These are phyloP conservation scores for Myotis planiceps DNA, from an alignment of 2,797 vertebrate genomes.

Conservation along the genomic window DNA sequence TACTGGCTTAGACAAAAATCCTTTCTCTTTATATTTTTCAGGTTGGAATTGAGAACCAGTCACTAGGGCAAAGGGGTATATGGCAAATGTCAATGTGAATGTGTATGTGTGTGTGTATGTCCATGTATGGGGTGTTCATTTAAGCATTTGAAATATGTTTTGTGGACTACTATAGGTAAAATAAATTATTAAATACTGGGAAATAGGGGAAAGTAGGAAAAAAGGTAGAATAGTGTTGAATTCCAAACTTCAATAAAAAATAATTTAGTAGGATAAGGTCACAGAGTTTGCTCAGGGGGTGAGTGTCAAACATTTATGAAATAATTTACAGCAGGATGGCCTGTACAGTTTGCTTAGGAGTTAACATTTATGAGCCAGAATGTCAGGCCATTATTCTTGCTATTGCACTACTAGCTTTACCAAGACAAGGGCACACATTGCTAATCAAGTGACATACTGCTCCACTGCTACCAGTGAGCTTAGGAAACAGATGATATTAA, in stretches of 20 bases:
- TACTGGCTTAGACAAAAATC: neutral
- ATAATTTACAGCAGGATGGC: neutral
- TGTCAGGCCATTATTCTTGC: neutral
- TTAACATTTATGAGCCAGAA: constrained; percentile 10
- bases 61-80: neutral
- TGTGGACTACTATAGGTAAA: neutral
- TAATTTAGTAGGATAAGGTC: neutral
- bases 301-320: neutral
- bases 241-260: neutral
- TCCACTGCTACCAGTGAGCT: neutral
- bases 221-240: neutral
- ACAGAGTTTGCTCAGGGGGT: neutral
- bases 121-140: neutral
- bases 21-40: neutral
- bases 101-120: neutral
- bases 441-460: neutral
- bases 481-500: constrained; percentile 1
- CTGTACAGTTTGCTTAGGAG: neutral
- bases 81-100: neutral
- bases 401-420: neutral
- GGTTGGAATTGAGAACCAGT: neutral
- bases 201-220: neutral
- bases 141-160: constrained; percentile 18
- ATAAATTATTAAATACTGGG: neutral
- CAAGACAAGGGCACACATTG: neutral